A percentile compares a stretch with the other conserved stretches of the same genome.
phyloP scores from a whole-genome alignment of 1,140 invertebrate genomes.

The Nasonia longicornis region DNA sequence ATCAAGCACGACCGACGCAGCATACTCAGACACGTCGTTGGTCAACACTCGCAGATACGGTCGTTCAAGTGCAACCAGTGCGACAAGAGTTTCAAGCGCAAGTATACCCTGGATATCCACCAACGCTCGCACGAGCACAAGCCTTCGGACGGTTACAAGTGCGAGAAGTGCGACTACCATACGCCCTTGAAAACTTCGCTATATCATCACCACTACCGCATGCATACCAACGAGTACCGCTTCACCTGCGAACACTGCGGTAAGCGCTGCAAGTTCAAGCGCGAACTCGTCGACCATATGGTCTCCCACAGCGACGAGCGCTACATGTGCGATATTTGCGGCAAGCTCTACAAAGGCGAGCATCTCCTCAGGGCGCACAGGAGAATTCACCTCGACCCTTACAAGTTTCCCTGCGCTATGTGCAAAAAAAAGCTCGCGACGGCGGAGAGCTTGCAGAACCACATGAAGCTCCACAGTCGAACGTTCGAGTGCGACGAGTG shows the following conservation, averaged over 20 bases:
- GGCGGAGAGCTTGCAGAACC: conserved; percentile 66
- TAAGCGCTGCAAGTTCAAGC: conserved; percentile 69
- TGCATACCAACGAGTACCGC: conserved; percentile 13
- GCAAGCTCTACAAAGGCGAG: conserved; percentile 69
- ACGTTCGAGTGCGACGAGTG: conserved; percentile 79
- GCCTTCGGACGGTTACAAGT: not conserved
- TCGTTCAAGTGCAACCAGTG: conserved; percentile 14
- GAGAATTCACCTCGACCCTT: conserved; percentile 65
- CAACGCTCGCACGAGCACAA: not conserved
- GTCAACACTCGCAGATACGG: conserved; percentile 7
- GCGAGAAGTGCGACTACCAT: conserved; percentile 31
- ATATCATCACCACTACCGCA: not conserved
- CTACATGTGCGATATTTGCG: conserved; percentile 75
- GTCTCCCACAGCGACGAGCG: conserved; percentile 82
- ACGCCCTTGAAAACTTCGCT: not conserved
- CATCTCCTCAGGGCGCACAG: conserved; percentile 68
- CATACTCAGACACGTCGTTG: conserved; percentile 14
- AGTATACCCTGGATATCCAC: not conserved
- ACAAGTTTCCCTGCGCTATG: conserved; percentile 61
- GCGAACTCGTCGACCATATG: conserved; percentile 66
- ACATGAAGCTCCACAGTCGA: conserved; percentile 66
- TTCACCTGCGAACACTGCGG: conserved; percentile 74
- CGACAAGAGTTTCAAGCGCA: conserved; percentile 30
- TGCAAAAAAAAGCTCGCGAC: conserved; percentile 66
- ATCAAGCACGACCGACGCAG: conserved; percentile 25